phyloP scores from a whole-genome alignment of 1,140 invertebrate species.

The Microvelia longipes region DNA sequence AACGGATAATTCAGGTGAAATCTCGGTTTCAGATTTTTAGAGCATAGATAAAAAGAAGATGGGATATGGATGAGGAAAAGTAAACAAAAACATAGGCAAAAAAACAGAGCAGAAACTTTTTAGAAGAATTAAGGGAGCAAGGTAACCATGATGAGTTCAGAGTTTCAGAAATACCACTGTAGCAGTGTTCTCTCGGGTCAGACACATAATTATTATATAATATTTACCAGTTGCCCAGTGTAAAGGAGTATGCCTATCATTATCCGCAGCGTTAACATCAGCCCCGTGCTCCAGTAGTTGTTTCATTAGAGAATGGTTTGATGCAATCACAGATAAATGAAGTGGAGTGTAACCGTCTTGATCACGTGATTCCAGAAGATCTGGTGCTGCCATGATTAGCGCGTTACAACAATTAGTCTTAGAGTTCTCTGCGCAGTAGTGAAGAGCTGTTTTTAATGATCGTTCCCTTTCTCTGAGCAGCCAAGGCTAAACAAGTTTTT shows the following conservation, averaged over 20 bases:
- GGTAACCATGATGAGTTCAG: no score
- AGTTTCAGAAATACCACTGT: no score
- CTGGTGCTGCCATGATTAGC: constrained; percentile 55
- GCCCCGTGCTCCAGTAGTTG: constrained; percentile 65
- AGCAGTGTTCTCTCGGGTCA: no score
- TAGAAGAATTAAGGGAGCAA: no score
- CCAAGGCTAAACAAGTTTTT: constrained; percentile 36
- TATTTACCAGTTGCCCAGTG: constrained; percentile 90
- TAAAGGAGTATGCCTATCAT: constrained; percentile 87
- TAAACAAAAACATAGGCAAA: no score
- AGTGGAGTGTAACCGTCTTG: constrained; percentile 86
- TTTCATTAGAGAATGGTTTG: constrained; percentile 65
- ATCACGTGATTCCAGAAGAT: constrained; percentile 64
- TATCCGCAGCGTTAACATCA: constrained; percentile 73
- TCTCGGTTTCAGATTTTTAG: no score
- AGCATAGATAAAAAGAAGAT: no score
- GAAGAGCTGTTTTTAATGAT: constrained; percentile 70
- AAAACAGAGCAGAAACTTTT: no score
- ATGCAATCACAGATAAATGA: constrained; percentile 82
- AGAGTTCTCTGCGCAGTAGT: constrained; percentile 73
- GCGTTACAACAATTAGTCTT: constrained; percentile 48
- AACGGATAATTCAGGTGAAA: no score
- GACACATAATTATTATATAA: no score
- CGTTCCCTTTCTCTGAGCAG: constrained; percentile 51
- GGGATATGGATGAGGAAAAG: no score